Evolutionary conservation across 2,797 vertebrate species (phyloP).

Genomic region (Neosilurus hyrtlii): DNA sequence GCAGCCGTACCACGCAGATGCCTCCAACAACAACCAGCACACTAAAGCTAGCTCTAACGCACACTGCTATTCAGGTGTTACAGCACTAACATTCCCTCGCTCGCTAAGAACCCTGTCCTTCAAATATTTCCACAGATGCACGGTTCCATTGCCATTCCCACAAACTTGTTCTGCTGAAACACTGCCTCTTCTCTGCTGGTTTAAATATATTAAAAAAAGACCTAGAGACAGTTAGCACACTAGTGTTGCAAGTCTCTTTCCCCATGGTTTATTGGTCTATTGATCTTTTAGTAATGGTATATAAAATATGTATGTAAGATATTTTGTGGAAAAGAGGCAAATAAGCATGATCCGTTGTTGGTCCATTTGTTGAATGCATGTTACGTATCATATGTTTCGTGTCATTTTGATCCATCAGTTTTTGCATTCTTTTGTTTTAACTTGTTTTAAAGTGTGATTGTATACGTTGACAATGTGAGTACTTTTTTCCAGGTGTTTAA

Average conservation of each 20-base stretch:
- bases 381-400: background rate
- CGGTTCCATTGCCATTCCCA: constrained; percentile 27
- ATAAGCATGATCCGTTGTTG: constrained; percentile 3
- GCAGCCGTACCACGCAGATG: constrained; percentile 71
- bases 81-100: constrained; percentile 16
- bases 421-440: background rate
- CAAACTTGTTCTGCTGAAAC: constrained; percentile 7
- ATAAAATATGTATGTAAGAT: background rate
- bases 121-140: constrained; percentile 30
- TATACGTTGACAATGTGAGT: too few relatives aligned
- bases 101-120: constrained; percentile 6
- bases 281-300: background rate
- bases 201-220: background rate
- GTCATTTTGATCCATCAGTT: constrained; percentile 33
- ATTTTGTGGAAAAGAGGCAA: constrained; percentile 43
- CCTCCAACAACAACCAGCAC: constrained; percentile 78
- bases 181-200: constrained; percentile 45
- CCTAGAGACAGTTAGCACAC: background rate
- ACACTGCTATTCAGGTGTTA: constrained; percentile 90
- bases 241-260: background rate
- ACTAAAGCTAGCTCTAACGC: constrained; percentile 76
- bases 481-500: constrained; percentile 8
- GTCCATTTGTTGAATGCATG: constrained; percentile 25
- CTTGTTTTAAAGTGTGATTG: background rate
- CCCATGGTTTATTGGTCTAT: background rate